Conservation (phyloP, 2,888 invertebrate species). For the Phortica okadai region DNA sequence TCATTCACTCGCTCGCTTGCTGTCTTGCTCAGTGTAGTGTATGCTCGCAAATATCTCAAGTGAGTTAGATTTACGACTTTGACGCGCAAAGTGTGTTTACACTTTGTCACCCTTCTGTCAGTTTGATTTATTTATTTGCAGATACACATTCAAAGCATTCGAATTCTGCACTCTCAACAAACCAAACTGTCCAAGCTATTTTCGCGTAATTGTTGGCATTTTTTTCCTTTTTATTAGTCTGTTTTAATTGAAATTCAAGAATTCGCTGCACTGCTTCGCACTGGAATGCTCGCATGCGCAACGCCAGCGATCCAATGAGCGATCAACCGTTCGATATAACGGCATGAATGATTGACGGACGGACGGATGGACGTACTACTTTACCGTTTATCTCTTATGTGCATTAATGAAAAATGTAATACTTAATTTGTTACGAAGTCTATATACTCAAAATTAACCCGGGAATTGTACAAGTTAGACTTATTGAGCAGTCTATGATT, state of each 20-base stretch:
- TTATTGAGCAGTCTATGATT: too few species aligned
- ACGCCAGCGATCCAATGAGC: conserved; percentile 41
- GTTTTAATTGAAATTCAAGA: conserved; percentile 70
- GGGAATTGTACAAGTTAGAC: too few species aligned
- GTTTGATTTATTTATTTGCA: conserved; percentile 72
- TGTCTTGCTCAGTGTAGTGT: not conserved
- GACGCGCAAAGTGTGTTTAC: conserved; percentile 73
- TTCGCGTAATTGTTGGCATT: conserved; percentile 4
- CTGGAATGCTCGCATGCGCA: conserved; percentile 55
- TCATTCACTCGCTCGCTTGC: not conserved
- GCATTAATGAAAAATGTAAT: not conserved
- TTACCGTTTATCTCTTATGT: conserved; percentile 41
- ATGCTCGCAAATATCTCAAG: conserved; percentile 9
- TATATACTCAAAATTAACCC: too few species aligned
- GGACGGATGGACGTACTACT: conserved; percentile 64
- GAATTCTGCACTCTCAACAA: conserved; percentile 2
- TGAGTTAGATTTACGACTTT: conserved; percentile 67
- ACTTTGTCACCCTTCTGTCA: conserved; percentile 75
- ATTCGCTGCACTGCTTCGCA: conserved; percentile 42
- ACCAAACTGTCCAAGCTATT: not conserved
- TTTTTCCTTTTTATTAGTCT: conserved; percentile 28
- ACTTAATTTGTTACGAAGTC: too few species aligned
- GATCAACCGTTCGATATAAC: conserved; percentile 48
- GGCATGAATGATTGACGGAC: conserved; percentile 66
- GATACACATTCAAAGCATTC: conserved; percentile 50